Evolutionary conservation across 2,113 vertebrate species (phyloP).

Genomic region (Phalacrocorax carbo): DNA sequence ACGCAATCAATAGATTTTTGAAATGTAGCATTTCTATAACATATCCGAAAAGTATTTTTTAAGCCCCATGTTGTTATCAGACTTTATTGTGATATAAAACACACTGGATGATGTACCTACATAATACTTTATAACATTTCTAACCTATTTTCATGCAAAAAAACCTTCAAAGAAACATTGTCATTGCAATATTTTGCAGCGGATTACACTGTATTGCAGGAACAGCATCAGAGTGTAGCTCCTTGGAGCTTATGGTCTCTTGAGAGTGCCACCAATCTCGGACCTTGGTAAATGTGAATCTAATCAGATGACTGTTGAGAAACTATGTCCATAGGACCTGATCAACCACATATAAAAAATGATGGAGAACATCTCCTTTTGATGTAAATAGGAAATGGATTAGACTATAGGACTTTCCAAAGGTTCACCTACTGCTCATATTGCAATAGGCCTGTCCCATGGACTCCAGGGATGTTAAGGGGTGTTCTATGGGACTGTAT

Average conservation of each 20-base stretch:
- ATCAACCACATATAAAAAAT: not conserved
- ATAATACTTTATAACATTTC: not conserved
- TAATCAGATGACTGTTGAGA: not conserved
- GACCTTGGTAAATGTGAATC: not conserved
- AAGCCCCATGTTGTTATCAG: not conserved
- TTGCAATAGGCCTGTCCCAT: not conserved
- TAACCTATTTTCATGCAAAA: not conserved
- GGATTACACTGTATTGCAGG: not conserved
- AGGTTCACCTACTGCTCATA: not conserved
- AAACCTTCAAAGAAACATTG: not conserved
- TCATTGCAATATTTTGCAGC: not conserved
- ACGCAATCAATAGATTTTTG: not conserved
- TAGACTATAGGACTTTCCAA: not conserved
- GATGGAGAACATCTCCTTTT: not conserved
- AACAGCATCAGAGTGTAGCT: not conserved
- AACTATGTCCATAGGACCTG: not conserved
- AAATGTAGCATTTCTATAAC: not conserved
- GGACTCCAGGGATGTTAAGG: not conserved
- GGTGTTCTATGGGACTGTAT: not conserved
- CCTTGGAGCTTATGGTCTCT: not conserved
- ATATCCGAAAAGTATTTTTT: not conserved
- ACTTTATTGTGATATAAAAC: not conserved
- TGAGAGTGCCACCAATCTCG: not conserved
- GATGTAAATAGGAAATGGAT: not conserved
- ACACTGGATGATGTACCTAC: not conserved